Evolutionary conservation across 2,113 vertebrate species (phyloP).

Genomic region (Scatophagus argus): DNA sequence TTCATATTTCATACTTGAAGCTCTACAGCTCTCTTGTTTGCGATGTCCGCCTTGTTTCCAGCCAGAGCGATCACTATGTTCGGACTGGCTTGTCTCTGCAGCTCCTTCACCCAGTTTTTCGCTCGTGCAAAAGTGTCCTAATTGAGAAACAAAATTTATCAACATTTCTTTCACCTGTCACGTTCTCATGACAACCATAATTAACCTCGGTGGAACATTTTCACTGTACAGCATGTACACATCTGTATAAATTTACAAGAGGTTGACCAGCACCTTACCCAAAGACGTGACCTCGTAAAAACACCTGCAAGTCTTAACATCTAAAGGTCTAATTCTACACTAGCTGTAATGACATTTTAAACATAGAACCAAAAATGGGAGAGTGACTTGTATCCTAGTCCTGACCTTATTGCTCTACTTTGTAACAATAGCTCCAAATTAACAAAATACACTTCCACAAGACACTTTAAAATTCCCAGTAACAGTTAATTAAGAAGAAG

Average conservation of each 20-base stretch:
- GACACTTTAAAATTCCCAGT: no score
- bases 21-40: conserved; percentile 94
- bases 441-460: no score
- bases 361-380: not conserved
- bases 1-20: conserved; percentile 85
- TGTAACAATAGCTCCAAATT: not conserved
- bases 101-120: conserved; percentile 98
- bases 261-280: not conserved
- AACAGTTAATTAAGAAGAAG: no score
- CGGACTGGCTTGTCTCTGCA: conserved; percentile 96
- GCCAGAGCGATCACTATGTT: conserved; percentile 96
- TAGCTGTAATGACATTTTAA: not conserved
- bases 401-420: not conserved
- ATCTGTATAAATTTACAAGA: not conserved
- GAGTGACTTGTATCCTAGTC: not conserved
- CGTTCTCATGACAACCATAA: conserved; percentile 5
- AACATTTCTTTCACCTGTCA: not conserved
- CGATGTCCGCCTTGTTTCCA: conserved; percentile 96
- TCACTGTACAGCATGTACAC: rapidly evolving
- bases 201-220: not conserved
- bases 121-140: conserved; percentile 95
- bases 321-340: conserved; percentile 4
- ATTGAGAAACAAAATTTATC: conserved; percentile 29
- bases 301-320: conserved; percentile 2
- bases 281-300: not conserved